Evolutionary conservation across 2,888 invertebrate species (phyloP).

Genomic region (Hypomecis punctinalis): DNA sequence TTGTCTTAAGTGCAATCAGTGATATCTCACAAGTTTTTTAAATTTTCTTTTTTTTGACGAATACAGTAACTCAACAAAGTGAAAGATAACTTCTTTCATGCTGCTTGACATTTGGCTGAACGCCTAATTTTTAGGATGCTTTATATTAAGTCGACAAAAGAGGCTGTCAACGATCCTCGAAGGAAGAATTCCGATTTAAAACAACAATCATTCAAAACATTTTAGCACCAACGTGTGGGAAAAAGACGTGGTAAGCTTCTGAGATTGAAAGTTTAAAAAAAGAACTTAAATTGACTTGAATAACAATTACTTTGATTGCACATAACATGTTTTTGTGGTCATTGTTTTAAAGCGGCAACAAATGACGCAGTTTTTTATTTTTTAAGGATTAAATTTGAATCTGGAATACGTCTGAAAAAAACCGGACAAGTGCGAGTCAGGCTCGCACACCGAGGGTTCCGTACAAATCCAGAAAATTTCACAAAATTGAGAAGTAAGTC

Average conservation of each 20-base stretch:
- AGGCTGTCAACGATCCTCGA: conserved; percentile 23
- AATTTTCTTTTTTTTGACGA: conserved; percentile 1
- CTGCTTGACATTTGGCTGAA: conserved; percentile 19
- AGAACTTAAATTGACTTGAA: neutral
- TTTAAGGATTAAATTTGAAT: no score
- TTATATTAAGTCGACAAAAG: conserved; percentile 33
- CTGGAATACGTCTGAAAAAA: no score
- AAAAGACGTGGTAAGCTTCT: conserved; percentile 15
- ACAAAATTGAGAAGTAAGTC: no score
- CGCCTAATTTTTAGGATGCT: conserved; percentile 30
- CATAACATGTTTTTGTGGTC: no score
- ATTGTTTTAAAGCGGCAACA: no score
- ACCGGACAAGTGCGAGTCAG: no score
- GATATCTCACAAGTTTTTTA: conserved; percentile 8
- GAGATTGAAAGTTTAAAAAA: neutral
- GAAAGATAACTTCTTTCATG: conserved; percentile 10
- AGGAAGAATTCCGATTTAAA: conserved; percentile 16
- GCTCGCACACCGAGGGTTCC: no score
- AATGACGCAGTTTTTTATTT: no score
- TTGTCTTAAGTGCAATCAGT: conserved; percentile 3
- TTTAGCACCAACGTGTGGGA: conserved; percentile 17
- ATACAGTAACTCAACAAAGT: conserved; percentile 6
- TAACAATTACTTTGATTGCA: neutral
- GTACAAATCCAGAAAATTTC: no score
- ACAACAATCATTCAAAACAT: conserved; percentile 24